Evolutionary conservation across 2,797 vertebrate species (phyloP), one percentile per base, ranked within the genome.

Genomic region (Sylvia borin): DNA sequence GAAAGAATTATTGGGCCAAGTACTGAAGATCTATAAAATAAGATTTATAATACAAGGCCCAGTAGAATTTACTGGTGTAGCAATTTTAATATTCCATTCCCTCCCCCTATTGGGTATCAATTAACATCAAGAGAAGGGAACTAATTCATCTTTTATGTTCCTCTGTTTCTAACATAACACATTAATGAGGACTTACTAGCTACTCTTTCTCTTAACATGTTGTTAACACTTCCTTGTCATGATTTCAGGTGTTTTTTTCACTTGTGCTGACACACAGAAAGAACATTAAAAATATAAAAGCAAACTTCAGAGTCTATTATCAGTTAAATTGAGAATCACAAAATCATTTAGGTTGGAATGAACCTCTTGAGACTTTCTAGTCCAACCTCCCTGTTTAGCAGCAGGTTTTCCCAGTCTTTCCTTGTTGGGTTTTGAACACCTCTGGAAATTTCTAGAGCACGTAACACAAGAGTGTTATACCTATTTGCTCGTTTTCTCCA

Each of bases 21-120:
- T 34, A 85, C 36, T 16, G 15, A 66, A 84, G 77, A 91, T 70
- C 77, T 76, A 87, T 92, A 94, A 92, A 21, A 93, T 26, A 85
- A 87, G 91, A 95, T 93, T 94, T 93, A 81, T 93, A 87, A 70
- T 16, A 73, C 31, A 82, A 62, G 40, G 76, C 60, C 36, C 40
- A 43, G 42, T 50, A 82, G 84, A 93, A 77, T 82, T 96, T 95
- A 90, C 93, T 76, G 74, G 74, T 93, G 84, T 72, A 88, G 73
- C 66, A 84, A 72, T 90, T 92, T 13, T 50, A 86, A 76, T 58
- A 53, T 24, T 38, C 48, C 47, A 25, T 76, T 93, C 83, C 29
- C 27, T 86, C 34, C 48, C 51, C 32, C 0, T 0, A 31, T 3
- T 86, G 47, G 43, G 16, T 66, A 64, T 51, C 60, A 51, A 55